Base-by-base conservation (phyloP, 1,140 invertebrate species). In the Euura saliciscinereae region DNA sequence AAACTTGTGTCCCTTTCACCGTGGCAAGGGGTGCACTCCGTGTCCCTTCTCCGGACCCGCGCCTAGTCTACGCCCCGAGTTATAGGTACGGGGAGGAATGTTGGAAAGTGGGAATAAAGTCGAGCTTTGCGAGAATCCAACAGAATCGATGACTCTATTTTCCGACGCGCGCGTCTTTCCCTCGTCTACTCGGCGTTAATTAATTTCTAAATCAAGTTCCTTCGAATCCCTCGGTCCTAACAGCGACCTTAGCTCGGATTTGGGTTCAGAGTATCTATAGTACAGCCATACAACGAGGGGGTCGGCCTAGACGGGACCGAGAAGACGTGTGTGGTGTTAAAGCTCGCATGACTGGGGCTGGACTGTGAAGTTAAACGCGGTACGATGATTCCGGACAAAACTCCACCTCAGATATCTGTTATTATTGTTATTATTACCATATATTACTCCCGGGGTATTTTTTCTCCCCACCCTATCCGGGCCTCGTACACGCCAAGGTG, bases 301-400 rank as follows among this genome's bases (percentile, higher is more conserved):
- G 28, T 28, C 28, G 28, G 28, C 28, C 28, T 28, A 28, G 28
- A 28, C 51, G 8, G 51, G 51, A 4, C 10, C 66, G 28, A 74
- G 75, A 82, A 81, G 80, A 83, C 78, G 76, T 78, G 82, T 79
- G 77, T 79, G 76, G 79, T 78, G 80, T 78, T 79, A 82, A 82
- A 78, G 78, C 78, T 78, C 78, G 80, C 80, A 82, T 83, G 80
- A 81, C 80, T 77, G 78, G 77, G 76, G 78, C 78, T 74, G 79
- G 79, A 81, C 78, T 81, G 79, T 83, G 75, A 79, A 75, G 77
- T 83, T 81, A 81, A 76, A 73, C 74, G 75, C 80, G 79, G 77
- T 81, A 82, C 79, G 79, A 81, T 82, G 78, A 81, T 79, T 77
- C 79, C 76, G 78, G 76, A 83, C 82, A 83, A 83, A 82, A 82